phyloP scores from a whole-genome alignment of 2,888 invertebrate genomes.

The Linnaemya tessellans region DNA sequence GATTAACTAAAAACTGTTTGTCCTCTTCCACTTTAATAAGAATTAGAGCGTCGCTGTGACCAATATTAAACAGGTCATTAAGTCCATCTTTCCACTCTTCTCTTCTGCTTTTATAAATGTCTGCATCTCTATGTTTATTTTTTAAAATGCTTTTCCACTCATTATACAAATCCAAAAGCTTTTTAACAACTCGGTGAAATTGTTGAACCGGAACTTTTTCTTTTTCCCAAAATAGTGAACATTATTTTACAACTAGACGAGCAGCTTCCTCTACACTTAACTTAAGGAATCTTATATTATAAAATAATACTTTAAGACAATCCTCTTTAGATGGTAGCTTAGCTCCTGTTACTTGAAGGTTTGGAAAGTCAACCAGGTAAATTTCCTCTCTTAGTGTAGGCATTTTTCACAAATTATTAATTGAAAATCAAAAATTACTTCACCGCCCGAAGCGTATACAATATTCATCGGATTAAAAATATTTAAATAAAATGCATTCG shows the following conservation, averaged over 20 bases:
- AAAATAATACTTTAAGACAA: constrained; percentile 29
- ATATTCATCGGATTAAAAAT: background rate
- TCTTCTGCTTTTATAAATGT: background rate
- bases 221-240: constrained; percentile 8
- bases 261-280: constrained; percentile 7
- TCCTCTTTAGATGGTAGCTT: background rate
- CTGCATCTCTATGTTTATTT: background rate
- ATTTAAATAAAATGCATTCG: no score
- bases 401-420: background rate
- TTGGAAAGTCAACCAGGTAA: background rate
- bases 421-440: background rate
- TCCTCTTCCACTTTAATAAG: constrained; percentile 6
- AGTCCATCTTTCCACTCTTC: constrained; percentile 3
- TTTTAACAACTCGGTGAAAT: constrained; percentile 1
- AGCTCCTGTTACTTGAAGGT: no score
- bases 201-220: background rate
- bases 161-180: background rate
- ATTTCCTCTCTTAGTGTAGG: background rate
- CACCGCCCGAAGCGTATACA: constrained; percentile 8
- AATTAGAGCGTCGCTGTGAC: background rate
- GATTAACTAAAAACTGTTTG: constrained; percentile 1
- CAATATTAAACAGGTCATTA: constrained; percentile 8
- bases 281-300: constrained; percentile 1
- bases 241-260: constrained; percentile 12
- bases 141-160: constrained; percentile 2